Evolutionary conservation across 2,113 vertebrate species (phyloP).

Genomic region (Donacobius atricapilla): DNA sequence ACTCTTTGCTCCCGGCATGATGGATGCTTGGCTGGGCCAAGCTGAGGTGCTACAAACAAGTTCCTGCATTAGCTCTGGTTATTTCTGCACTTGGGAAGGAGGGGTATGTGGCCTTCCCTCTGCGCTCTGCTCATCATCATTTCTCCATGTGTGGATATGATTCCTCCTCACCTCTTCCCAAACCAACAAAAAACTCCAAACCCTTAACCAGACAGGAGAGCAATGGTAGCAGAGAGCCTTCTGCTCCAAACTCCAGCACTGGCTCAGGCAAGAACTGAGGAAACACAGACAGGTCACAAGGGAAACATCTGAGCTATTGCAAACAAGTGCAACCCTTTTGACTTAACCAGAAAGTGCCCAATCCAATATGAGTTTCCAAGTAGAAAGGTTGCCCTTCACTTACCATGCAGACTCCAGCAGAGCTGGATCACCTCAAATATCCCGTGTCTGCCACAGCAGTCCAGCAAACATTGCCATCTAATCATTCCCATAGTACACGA

Average conservation of each 20-base stretch:
- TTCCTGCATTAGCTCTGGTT: neutral
- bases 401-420: neutral
- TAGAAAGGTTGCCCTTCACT: neutral
- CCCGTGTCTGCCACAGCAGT: neutral
- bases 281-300: neutral
- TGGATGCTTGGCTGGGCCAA: neutral
- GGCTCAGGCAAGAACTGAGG: neutral
- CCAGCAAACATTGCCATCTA: neutral
- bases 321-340: neutral
- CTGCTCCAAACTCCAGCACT: neutral
- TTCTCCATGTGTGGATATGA: neutral
- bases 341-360: conserved; percentile 4
- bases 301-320: neutral
- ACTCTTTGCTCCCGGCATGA: rapidly evolving
- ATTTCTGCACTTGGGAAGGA: neutral
- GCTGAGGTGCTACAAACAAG: neutral
- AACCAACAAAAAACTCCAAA: neutral
- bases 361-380: neutral
- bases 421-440: neutral
- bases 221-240: neutral
- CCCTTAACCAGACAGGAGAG: neutral
- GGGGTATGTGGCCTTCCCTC: neutral
- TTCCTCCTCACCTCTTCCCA: neutral
- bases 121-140: neutral
- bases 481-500: neutral